A percentile compares a stretch with the other conserved stretches of the same genome.
Evolutionary conservation across 2,113 vertebrate species (phyloP).

Genomic region (Rhinopomastus cyanomelas): DNA sequence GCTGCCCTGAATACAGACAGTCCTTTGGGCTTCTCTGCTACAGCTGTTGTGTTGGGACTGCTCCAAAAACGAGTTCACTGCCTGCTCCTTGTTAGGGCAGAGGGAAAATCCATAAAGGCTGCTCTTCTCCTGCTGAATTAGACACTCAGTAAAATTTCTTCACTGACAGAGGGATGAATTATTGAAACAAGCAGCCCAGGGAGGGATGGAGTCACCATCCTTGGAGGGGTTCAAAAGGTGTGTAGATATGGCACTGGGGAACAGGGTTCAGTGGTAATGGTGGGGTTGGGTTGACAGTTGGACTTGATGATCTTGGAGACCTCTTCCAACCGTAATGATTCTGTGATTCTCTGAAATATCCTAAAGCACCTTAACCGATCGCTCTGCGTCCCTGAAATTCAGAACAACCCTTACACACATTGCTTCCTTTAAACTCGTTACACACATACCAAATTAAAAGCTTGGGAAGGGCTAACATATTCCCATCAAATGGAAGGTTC

Average conservation of each 20-base stretch:
- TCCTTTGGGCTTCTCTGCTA: background rate
- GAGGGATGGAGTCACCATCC: no score
- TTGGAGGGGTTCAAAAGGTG: no score
- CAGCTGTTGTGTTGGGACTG: background rate
- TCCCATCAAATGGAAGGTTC: conserved; percentile 34
- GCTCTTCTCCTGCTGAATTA: background rate
- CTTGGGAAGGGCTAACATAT: conserved; percentile 40
- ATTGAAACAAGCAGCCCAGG: no score
- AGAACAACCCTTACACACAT: background rate
- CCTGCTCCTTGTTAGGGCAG: background rate
- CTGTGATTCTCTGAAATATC: no score
- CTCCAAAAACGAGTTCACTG: fast-evolving
- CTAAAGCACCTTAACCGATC: no score
- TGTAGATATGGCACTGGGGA: no score
- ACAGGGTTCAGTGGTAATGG: no score
- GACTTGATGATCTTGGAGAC: no score
- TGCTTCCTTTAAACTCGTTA: conserved; percentile 9
- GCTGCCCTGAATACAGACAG: background rate
- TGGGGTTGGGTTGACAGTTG: no score
- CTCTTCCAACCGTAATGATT: no score
- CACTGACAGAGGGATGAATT: no score
- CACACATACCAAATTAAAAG: conserved; percentile 35
- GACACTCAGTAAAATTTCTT: no score
- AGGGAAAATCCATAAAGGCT: background rate
- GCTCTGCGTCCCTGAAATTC: background rate